Evolutionary conservation across 2,888 invertebrate genomes (phyloP).

Genomic region (Nomada ferruginata): DNA sequence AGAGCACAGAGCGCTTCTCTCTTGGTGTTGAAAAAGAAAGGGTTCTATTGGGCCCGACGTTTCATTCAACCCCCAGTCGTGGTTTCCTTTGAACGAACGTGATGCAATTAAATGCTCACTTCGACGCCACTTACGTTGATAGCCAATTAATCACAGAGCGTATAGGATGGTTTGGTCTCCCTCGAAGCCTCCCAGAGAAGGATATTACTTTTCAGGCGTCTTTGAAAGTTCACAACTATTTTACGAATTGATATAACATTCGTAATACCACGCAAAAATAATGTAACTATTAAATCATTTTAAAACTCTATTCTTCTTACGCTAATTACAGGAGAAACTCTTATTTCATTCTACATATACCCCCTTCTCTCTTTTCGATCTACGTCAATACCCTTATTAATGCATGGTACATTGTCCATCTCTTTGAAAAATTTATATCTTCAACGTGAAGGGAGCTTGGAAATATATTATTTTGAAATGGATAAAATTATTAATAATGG

Average conservation of each 20-base stretch:
- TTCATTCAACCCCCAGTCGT: slow-evolving; percentile 13
- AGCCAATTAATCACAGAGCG: slow-evolving; percentile 24
- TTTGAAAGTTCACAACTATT: background rate
- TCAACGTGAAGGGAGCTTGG: too few relatives aligned
- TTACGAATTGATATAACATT: background rate
- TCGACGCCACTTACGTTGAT: slow-evolving; percentile 12
- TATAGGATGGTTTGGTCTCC: background rate
- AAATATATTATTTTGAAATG: too few relatives aligned
- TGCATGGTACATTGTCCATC: too few relatives aligned
- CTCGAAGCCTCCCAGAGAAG: background rate
- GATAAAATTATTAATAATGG: background rate
- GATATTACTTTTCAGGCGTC: background rate
- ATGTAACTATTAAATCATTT: too few relatives aligned
- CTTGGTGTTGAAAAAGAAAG: background rate
- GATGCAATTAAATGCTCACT: slow-evolving; percentile 40
- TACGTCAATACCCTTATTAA: too few relatives aligned
- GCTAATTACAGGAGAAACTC: too few relatives aligned
- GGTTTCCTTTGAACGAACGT: slow-evolving; percentile 39
- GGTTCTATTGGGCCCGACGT: background rate
- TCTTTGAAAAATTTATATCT: too few relatives aligned
- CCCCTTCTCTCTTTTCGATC: too few relatives aligned
- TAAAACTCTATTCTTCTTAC: too few relatives aligned
- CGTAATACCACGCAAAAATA: background rate
- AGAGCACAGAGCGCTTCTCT: background rate
- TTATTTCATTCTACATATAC: too few relatives aligned